Percentiles rank a stretch among this genome's conserved stretches.
These are phyloP conservation scores for Thripadectes ignobilis DNA, from an alignment of 2,797 vertebrate species.

Conservation along the genomic window DNA sequence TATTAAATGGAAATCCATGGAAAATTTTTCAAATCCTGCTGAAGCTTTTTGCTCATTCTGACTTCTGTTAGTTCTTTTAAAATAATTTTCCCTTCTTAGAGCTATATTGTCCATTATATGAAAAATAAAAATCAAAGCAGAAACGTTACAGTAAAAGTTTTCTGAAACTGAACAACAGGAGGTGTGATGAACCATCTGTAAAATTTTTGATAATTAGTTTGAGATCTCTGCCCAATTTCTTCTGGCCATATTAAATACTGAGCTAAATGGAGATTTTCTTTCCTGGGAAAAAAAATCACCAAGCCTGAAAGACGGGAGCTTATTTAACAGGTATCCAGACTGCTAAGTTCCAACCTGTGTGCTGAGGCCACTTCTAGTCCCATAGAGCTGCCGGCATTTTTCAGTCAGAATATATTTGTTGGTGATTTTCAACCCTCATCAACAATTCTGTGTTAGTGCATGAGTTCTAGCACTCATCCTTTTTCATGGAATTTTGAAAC, in stretches of 20 bases:
- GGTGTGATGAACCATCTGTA: conserved; percentile 51
- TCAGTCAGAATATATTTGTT: background rate
- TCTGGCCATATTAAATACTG: background rate
- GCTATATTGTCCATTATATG: background rate
- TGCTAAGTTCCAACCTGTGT: background rate
- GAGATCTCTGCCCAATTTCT: conserved; percentile 19
- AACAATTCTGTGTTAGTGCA: background rate
- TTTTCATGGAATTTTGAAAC: background rate
- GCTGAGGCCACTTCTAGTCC: background rate
- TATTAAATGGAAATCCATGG: background rate
- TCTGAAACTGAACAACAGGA: conserved; percentile 32
- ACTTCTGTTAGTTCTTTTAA: background rate
- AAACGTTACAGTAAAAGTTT: background rate
- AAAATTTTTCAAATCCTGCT: background rate
- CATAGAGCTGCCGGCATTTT: background rate
- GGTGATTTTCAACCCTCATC: background rate
- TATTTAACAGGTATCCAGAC: background rate
- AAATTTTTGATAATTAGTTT: conserved; percentile 50
- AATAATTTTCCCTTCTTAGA: background rate
- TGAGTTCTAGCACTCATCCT: background rate
- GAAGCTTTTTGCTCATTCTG: background rate
- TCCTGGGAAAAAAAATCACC: background rate
- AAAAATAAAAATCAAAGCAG: background rate
- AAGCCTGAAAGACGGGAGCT: background rate
- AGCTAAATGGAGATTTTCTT: background rate